Evolutionary conservation across 2,797 vertebrate genomes (phyloP), one percentile per base, ranked within the genome.

Genomic region (Xyrichtys novacula): DNA sequence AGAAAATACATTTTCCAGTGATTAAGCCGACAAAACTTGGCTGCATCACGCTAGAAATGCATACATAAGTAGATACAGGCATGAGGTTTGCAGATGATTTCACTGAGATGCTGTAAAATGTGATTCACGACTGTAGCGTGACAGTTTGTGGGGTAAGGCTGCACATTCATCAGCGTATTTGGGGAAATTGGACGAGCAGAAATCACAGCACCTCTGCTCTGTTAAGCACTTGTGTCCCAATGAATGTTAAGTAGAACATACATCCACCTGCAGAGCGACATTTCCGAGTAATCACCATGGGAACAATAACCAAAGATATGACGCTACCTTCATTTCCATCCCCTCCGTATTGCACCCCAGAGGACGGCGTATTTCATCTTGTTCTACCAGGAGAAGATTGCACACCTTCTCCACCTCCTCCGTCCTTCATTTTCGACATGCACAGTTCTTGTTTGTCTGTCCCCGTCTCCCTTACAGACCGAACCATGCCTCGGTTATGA

Each of bases 311-410:
- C 2, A 28, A 50, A 63, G 68, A 70, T 69, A 49, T 26, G 26
- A 61, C 75, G 58, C 75, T 42, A 55, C 1, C 34, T 54, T 76
- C 50, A 72, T 84, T 85, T 81, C 57, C 56, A 76, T 73, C 77
- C 54, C 28, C 23, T 44, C 0, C 47, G 40, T 34, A 47, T 29
- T 52, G 66, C 43, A 11, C 54, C 47, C 23, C 10, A 0, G 60
- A 72, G 48, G 63, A 49, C 3, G 11, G 25, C 44, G 60, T 78
- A 74, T 82, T 76, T 87, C 70, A 70, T 89, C 70, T 70, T 22
- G 28, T 28, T 61, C 60, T 61, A 56, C 76, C 78, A 70, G 59
- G 32, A 49, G 71, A 20, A 66, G 49, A 77, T 72, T 68, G 63
- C 56, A 53, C 47, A 14, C 69, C 63, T 55, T 50, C 32, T 3